Base-by-base conservation (phyloP, 2,888 invertebrate genomes). In the Tridacna crocea region DNA sequence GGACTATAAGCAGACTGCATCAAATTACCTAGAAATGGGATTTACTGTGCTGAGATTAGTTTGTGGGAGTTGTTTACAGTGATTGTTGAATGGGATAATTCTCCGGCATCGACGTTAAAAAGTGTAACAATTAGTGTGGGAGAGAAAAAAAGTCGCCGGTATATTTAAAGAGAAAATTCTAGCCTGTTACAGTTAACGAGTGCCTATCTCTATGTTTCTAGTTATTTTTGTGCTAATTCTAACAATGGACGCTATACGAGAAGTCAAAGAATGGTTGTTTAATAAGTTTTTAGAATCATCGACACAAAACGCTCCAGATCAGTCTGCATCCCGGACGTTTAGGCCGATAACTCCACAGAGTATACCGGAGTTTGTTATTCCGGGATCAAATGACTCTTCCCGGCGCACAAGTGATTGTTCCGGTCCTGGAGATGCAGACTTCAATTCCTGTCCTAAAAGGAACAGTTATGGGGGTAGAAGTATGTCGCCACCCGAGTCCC, bases 361-460 rank as follows among this genome's bases (percentile, higher is more conserved):
- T 51, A 92, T 92, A 70, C 93, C 93, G 4, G 91, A 92, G 65
- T 93, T 93, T 82, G 89, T 92, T 17, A 93, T 93, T 70, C 93
- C 93, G 0, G 88, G 90, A 11, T 91, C 92, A 13, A 88, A 84
- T 22, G 90, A 90, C 36, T 91, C 90, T 0, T 92, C 92, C 3
- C 81, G 91, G 13, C 89, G 92, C 72, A 85, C 88, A n/a, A 90
- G 89, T 63, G 84, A 83, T 17, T 84, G 87, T 61, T 89, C 89
- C 27, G 86, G 79, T 19, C 88, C 89, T 27, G 51, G 60, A 17
- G 75, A 79, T n/a, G 24, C 13, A 27, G 47, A 47, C 3, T 65
- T 65, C 19, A 51, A 22, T 63, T 82, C 79, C 58, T 78, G 73
- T 88, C 70, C 61, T 70, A 63, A 82, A 13, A 80, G 88, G 17